Conservation (phyloP, 2,888 invertebrate species). For the Eremobia ochroleuca region DNA sequence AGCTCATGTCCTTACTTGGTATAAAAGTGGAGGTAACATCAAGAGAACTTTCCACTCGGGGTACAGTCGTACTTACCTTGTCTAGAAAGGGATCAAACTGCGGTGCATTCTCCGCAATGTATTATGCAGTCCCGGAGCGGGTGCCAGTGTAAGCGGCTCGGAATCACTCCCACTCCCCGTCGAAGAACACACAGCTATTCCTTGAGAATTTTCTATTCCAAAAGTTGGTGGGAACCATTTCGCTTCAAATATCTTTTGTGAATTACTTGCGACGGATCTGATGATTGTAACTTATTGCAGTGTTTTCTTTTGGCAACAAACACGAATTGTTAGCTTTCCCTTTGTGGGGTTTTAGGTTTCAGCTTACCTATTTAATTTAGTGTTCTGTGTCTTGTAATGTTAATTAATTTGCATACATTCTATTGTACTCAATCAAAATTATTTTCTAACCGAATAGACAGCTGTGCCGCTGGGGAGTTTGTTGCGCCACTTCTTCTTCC, state of each 20-base stretch:
- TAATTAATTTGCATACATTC: too few relatives aligned
- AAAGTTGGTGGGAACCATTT: slow-evolving; percentile 82
- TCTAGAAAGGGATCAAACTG: slow-evolving; percentile 90
- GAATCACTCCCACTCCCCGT: slow-evolving; percentile 81
- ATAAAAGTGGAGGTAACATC: slow-evolving; percentile 87
- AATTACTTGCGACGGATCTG: slow-evolving; percentile 81
- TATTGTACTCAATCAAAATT: too few relatives aligned
- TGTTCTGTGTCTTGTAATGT: too few relatives aligned
- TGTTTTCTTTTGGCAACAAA: slow-evolving; percentile 67
- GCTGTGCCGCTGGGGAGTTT: too few relatives aligned
- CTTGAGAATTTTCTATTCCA: slow-evolving; percentile 83
- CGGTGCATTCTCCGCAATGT: slow-evolving; percentile 90
- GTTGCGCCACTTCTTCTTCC: too few relatives aligned
- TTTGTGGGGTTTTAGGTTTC: slow-evolving; percentile 18
- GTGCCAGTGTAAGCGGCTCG: slow-evolving; percentile 87
- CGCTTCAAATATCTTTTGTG: slow-evolving; percentile 80
- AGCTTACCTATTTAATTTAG: not conserved
- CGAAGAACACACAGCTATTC: slow-evolving; percentile 82
- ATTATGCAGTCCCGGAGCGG: slow-evolving; percentile 88
- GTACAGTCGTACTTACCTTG: slow-evolving; percentile 88
- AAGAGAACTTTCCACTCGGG: slow-evolving; percentile 85
- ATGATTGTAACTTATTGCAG: slow-evolving; percentile 78
- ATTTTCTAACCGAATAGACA: too few relatives aligned
- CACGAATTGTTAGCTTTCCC: slow-evolving; percentile 26
- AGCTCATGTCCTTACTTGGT: slow-evolving; percentile 84